Evolutionary conservation across 2,888 invertebrate genomes (phyloP).

Genomic region (Bugulina stolonifera): DNA sequence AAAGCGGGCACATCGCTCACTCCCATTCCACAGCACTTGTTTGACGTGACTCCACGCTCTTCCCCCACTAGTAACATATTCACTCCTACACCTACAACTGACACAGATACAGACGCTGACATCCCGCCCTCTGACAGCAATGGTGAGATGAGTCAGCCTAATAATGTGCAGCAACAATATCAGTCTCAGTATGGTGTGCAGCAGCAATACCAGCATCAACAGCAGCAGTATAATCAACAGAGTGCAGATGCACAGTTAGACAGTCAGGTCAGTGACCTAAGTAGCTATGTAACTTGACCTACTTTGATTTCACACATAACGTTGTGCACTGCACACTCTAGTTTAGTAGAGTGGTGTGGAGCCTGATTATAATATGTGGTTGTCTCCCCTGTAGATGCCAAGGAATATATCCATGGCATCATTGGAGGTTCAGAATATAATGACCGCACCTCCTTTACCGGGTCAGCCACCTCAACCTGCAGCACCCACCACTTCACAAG

Average conservation of each 20-base stretch:
- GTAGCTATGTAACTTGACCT: not conserved
- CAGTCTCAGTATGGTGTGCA: not conserved
- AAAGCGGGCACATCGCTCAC: conserved; percentile 12
- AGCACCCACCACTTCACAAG: not conserved
- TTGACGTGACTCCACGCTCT: conserved; percentile 23
- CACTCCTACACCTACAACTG: not conserved
- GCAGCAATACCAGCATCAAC: not conserved
- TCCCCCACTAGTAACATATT: conserved; percentile 11
- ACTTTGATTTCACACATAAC: not conserved
- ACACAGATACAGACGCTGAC: not conserved
- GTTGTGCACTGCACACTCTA: not conserved
- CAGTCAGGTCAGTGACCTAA: not conserved
- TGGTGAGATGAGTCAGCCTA: not conserved
- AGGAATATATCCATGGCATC: conserved; percentile 12
- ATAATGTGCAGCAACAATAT: not conserved
- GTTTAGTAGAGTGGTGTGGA: no score
- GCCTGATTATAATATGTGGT: not conserved
- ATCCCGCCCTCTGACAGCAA: not conserved
- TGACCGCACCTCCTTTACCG: not conserved
- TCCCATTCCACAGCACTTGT: conserved; percentile 20
- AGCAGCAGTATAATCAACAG: conserved; percentile 11
- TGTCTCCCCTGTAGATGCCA: conserved; percentile 9
- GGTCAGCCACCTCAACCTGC: not conserved
- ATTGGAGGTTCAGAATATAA: conserved; percentile 18
- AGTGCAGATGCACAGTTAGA: not conserved